Evolutionary conservation across 2,888 invertebrate genomes (phyloP).

Genomic region (Syrphus vitripennis): DNA sequence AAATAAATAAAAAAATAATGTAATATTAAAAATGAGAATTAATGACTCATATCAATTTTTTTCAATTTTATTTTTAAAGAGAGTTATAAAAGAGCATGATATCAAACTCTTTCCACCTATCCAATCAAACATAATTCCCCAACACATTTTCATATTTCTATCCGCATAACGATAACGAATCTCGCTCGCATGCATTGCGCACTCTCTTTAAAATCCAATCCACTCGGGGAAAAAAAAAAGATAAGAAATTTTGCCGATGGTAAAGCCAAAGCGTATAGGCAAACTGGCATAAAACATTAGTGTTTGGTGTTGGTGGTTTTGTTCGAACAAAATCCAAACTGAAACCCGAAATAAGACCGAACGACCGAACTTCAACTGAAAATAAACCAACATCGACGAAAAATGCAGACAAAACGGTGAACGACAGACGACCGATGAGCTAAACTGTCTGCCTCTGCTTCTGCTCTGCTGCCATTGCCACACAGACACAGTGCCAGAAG

Average conservation of each 20-base stretch:
- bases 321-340: conserved; percentile 2
- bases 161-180: no score
- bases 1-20: background rate
- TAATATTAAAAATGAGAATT: no score
- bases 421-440: background rate
- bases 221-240: background rate
- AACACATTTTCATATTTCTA: background rate
- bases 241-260: conserved; percentile 49
- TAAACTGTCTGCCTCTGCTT: conserved; percentile 29
- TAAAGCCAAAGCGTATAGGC: background rate
- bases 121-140: background rate
- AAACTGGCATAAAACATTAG: background rate
- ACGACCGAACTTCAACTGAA: background rate
- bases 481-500: conserved; percentile 47
- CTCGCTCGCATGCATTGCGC: conserved; percentile 22
- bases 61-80: background rate
- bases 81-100: background rate
- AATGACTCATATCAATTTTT: background rate
- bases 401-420: conserved; percentile 52
- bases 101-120: background rate
- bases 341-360: background rate
- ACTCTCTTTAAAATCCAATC: conserved; percentile 23
- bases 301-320: conserved; percentile 5
- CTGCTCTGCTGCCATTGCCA: background rate
- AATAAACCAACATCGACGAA: conserved; percentile 42